Conservation (phyloP, 2,797 vertebrate species). For the Myripristis murdjan region DNA sequence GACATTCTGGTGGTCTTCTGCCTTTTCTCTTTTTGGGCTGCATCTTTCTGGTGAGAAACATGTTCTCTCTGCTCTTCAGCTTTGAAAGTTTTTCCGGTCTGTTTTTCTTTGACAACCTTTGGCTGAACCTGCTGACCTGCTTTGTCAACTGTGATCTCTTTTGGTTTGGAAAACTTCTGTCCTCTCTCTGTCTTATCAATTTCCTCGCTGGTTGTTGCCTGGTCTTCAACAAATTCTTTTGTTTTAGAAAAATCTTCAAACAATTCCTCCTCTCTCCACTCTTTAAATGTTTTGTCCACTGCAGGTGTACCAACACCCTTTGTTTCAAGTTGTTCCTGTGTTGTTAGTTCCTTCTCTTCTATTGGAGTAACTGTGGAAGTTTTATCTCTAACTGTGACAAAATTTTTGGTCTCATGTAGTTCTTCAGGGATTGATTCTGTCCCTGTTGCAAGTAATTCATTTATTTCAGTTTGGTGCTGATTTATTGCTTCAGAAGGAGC, state of each 20-base stretch:
- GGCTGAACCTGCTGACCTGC: conserved; percentile 3
- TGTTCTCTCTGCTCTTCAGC: background rate
- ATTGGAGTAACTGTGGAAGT: background rate
- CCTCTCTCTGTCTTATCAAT: background rate
- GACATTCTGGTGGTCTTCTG: background rate
- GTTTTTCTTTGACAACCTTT: background rate
- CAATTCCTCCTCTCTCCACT: background rate
- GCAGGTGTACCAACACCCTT: background rate
- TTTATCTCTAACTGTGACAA: background rate
- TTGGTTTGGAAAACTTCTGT: background rate
- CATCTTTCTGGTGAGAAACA: background rate
- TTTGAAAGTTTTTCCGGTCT: too few species aligned
- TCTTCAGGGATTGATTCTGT: too few species aligned
- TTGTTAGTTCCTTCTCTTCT: background rate
- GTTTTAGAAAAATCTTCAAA: background rate
- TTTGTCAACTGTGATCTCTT: background rate
- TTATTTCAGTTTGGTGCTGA: too few species aligned
- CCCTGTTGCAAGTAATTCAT: too few species aligned
- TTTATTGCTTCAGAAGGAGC: too few species aligned
- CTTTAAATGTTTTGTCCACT: background rate
- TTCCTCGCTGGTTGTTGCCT: background rate
- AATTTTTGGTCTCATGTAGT: background rate
- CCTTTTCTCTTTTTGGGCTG: background rate
- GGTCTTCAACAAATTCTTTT: background rate
- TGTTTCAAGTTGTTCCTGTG: conserved; percentile 5